phyloP scores from a whole-genome alignment of 2,888 invertebrate species.

The Byasa hedistus region DNA sequence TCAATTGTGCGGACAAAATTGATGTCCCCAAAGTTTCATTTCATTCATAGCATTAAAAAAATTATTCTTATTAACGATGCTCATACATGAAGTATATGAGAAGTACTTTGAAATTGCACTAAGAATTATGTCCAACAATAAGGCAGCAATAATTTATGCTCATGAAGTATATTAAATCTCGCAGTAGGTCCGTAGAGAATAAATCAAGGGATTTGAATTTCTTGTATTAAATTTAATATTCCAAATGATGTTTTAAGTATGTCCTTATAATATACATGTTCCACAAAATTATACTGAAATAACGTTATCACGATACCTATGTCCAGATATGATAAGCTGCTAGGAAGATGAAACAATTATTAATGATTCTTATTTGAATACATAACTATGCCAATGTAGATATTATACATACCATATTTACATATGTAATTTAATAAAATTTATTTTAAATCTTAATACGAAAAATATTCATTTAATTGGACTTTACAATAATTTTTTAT shows the following conservation, averaged over 20 bases:
- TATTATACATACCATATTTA: no score
- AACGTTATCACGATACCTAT: no score
- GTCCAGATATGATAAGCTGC: no score
- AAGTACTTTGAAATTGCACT: conserved; percentile 27
- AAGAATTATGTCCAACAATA: conserved; percentile 28
- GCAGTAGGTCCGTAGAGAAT: conserved; percentile 21
- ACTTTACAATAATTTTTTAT: no score
- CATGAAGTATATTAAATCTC: conserved; percentile 28
- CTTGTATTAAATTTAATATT: conserved; percentile 7
- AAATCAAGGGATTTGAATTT: conserved; percentile 24
- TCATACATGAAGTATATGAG: conserved; percentile 9
- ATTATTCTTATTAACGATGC: conserved; percentile 36
- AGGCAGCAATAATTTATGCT: conserved; percentile 26
- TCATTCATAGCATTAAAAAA: conserved; percentile 37
- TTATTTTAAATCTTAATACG: no score
- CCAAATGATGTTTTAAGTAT: background rate
- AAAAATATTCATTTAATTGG: no score
- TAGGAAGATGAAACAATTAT: no score
- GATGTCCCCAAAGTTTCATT: conserved; percentile 5
- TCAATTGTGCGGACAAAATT: conserved; percentile 10
- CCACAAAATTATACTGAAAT: no score
- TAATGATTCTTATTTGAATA: no score
- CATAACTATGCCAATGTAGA: no score
- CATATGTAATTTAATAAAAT: no score
- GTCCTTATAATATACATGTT: background rate